Evolutionary conservation across 2,797 vertebrate species (phyloP).

Genomic region (Distichodus sexfasciatus): DNA sequence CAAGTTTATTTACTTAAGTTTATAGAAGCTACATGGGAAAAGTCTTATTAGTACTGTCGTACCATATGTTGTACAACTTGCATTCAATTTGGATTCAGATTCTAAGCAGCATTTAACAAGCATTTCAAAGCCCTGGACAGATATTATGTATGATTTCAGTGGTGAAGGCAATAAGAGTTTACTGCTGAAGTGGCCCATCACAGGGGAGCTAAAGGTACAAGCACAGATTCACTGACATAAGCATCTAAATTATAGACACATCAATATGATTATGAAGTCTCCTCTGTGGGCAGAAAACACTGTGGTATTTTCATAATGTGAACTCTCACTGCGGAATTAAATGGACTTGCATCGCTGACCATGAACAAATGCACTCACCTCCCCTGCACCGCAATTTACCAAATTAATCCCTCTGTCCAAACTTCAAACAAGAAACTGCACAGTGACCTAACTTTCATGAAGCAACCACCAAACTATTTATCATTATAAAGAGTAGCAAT

Average conservation of each 20-base stretch:
- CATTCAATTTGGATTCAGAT: too few species aligned
- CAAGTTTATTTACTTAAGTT: too few species aligned
- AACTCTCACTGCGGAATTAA: conserved; percentile 7
- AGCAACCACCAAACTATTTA: neutral
- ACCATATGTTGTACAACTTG: too few species aligned
- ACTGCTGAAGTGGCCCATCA: too few species aligned
- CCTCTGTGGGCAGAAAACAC: neutral
- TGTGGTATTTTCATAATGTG: neutral
- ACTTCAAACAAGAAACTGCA: neutral
- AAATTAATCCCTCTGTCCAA: neutral
- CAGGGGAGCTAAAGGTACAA: too few species aligned
- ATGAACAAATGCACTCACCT: neutral
- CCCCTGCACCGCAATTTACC: neutral
- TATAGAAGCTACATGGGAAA: too few species aligned
- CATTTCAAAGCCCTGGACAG: neutral
- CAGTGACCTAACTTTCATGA: neutral
- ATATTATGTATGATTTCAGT: too few species aligned
- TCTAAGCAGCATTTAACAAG: neutral
- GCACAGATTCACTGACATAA: too few species aligned
- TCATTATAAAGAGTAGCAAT: neutral
- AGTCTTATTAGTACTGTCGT: too few species aligned
- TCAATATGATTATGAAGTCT: too few species aligned
- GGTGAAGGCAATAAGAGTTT: too few species aligned
- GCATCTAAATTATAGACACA: too few species aligned
- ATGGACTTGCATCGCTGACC: neutral